Percentiles rank a stretch among this genome's conserved stretches.
phyloP scores from a whole-genome alignment of 1,140 invertebrate genomes.

The Drosophila chauvacae region DNA sequence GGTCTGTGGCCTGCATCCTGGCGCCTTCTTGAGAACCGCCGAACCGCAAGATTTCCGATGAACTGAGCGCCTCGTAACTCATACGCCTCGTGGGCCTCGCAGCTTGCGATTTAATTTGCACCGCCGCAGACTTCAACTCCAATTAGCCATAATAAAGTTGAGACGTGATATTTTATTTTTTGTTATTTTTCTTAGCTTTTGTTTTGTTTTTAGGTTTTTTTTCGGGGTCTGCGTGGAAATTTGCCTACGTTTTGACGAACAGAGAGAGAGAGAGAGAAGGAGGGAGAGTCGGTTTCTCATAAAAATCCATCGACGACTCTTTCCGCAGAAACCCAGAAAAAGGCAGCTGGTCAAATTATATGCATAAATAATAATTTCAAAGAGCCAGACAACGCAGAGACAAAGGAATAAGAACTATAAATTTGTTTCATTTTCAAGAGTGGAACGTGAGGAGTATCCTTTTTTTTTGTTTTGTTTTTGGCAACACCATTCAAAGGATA shows the following conservation, averaged over 20 bases:
- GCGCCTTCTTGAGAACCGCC: constrained; percentile 59
- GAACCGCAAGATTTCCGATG: constrained; percentile 56
- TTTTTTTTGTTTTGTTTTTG: constrained; percentile 11
- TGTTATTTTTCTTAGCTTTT: constrained; percentile 7
- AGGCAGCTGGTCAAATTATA: constrained; percentile 77
- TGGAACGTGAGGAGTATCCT: constrained; percentile 52
- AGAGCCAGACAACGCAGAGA: constrained; percentile 41
- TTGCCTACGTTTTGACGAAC: constrained; percentile 59
- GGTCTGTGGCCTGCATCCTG: constrained; percentile 30
- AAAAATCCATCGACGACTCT: constrained; percentile 39
- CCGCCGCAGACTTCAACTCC: constrained; percentile 43
- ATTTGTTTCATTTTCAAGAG: constrained; percentile 55
- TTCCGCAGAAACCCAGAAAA: constrained; percentile 61
- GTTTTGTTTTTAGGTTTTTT: neutral
- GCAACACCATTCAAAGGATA: constrained; percentile 51
- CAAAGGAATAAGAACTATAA: constrained; percentile 71
- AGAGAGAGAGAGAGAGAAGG: neutral
- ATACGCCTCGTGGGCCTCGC: constrained; percentile 65
- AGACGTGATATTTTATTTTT: constrained; percentile 83
- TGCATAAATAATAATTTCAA: constrained; percentile 83
- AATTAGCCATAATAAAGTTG: constrained; percentile 83
- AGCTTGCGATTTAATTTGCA: constrained; percentile 60
- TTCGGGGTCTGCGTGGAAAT: constrained; percentile 46
- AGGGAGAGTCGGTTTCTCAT: constrained; percentile 15
- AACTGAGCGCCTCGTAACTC: constrained; percentile 71